A percentile compares a stretch with the other conserved stretches of the same genome.
Evolutionary conservation across 2,797 vertebrate genomes (phyloP).

Genomic region (Falco peregrinus): DNA sequence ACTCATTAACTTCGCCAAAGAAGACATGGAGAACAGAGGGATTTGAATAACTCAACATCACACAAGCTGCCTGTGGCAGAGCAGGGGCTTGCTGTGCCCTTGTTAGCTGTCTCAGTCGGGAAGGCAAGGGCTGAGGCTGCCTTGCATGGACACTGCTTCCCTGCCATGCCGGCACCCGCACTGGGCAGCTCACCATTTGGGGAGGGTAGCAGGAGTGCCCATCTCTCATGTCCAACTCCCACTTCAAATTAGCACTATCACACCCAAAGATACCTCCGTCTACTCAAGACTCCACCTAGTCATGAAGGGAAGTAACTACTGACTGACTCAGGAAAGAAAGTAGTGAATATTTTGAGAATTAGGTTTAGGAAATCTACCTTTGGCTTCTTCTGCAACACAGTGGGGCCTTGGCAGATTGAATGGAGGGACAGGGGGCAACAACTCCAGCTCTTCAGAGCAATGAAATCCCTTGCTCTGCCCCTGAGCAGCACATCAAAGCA

Average conservation of each 20-base stretch:
- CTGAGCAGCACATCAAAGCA: not conserved
- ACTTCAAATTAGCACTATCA: rapidly evolving
- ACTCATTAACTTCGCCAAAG: not conserved
- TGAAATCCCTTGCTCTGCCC: not conserved
- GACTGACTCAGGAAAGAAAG: not conserved
- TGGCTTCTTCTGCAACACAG: not conserved
- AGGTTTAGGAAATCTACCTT: not conserved
- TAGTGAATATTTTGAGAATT: not conserved
- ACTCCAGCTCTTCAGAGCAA: not conserved
- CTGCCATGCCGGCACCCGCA: rapidly evolving
- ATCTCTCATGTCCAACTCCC: not conserved
- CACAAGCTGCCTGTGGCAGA: not conserved
- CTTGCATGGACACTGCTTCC: not conserved
- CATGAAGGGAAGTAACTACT: not conserved
- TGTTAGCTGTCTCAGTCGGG: not conserved
- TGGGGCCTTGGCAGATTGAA: not conserved
- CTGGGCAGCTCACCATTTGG: not conserved
- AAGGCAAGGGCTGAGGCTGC: not conserved
- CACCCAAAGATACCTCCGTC: not conserved
- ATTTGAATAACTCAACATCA: not conserved
- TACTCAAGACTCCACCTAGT: not conserved
- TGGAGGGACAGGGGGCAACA: not conserved
- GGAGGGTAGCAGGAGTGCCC: not conserved
- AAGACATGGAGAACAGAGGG: not conserved
- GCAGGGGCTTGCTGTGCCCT: not conserved